These are phyloP conservation scores for Agriotes lineatus DNA, from an alignment of 2,888 invertebrate species.

Conservation along the genomic window DNA sequence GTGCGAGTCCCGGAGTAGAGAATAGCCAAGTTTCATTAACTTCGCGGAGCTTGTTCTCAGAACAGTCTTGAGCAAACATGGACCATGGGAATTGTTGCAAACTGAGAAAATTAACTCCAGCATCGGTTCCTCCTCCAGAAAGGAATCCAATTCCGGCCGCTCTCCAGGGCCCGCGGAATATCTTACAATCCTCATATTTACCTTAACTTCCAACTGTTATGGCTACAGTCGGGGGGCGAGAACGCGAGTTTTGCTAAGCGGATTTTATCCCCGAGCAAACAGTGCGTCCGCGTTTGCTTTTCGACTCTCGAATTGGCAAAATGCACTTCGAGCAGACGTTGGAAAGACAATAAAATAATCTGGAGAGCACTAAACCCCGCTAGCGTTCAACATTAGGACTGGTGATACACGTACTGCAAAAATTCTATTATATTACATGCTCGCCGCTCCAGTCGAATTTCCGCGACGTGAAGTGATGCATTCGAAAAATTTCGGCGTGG, in stretches of 20 bases:
- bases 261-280: conserved; percentile 10
- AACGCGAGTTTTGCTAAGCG: neutral
- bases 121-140: conserved; percentile 29
- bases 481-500: conserved; percentile 2
- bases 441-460: conserved; percentile 23
- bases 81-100: conserved; percentile 33
- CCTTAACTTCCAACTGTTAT: conserved; percentile 16
- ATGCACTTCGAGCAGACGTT: conserved; percentile 8
- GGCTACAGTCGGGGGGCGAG: neutral
- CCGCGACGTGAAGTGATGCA: conserved; percentile 23
- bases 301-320: neutral
- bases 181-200: conserved; percentile 15
- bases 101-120: conserved; percentile 33
- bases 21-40: conserved; percentile 34
- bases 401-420: conserved; percentile 20
- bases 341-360: conserved; percentile 14
- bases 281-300: conserved; percentile 7
- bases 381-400: conserved; percentile 16
- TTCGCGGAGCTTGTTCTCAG: conserved; percentile 21
- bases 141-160: conserved; percentile 25
- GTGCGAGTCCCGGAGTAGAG: conserved; percentile 12
- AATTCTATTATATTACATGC: conserved; percentile 17
- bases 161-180: conserved; percentile 17
- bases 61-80: conserved; percentile 35
- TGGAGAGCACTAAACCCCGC: neutral